These are phyloP conservation scores for Rattus rattus DNA, from an alignment of 2,113 vertebrate genomes.

Conservation along the genomic window DNA sequence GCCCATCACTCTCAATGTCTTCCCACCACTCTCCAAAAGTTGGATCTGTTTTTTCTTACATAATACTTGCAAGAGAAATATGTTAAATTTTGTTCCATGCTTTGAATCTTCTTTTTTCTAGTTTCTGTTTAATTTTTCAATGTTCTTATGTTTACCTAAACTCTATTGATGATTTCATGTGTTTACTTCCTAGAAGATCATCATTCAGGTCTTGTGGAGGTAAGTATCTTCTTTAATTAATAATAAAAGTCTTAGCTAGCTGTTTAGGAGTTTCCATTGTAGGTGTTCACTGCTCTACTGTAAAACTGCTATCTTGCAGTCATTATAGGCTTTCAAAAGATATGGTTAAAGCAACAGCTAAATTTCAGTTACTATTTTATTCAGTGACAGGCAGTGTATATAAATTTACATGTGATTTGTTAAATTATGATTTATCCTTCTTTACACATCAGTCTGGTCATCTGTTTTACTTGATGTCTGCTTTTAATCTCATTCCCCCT, in stretches of 20 bases:
- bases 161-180: background rate
- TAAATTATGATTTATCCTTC: background rate
- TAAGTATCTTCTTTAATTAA: background rate
- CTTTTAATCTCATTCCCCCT: background rate
- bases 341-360: background rate
- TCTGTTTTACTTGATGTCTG: background rate
- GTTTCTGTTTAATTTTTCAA: background rate
- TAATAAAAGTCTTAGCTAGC: background rate
- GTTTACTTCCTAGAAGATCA: background rate
- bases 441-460: background rate
- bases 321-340: background rate
- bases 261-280: accelerated
- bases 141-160: background rate
- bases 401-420: background rate
- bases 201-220: background rate
- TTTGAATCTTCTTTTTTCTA: background rate
- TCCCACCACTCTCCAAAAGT: background rate
- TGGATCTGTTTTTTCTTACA: background rate
- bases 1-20: background rate
- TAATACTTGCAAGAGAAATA: background rate
- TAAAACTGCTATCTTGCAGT: background rate
- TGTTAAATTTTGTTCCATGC: background rate
- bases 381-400: background rate
- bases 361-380: background rate
- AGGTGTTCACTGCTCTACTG: background rate